These are phyloP conservation scores for Herpailurus yagouaroundi DNA, from an alignment of 2,113 vertebrate genomes.

Conservation along the genomic window DNA sequence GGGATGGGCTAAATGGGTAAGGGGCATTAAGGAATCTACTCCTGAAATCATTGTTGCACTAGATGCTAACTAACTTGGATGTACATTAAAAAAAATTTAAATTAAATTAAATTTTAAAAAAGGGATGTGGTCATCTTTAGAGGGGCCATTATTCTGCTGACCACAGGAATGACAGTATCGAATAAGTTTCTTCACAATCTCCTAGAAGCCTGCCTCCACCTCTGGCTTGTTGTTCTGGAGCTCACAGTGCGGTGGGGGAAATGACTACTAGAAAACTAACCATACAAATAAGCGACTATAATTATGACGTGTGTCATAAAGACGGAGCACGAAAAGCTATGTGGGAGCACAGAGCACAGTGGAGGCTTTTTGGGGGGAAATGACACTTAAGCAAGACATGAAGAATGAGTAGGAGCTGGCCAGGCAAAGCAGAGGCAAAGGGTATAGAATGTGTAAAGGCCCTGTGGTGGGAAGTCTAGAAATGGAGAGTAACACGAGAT, in stretches of 20 bases:
- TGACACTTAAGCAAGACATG: not conserved
- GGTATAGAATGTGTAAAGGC: not conserved
- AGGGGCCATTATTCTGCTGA: not conserved
- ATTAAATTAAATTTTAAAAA: too few species aligned
- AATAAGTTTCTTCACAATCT: not conserved
- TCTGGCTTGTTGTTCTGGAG: not conserved
- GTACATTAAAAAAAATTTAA: too few species aligned
- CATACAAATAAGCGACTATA: not conserved
- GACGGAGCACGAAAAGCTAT: not conserved
- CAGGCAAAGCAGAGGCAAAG: not conserved
- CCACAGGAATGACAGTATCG: not conserved
- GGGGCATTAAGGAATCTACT: too few species aligned
- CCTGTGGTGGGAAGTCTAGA: not conserved
- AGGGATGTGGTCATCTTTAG: not conserved
- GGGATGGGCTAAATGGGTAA: too few species aligned
- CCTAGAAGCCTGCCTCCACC: not conserved
- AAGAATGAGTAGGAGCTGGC: not conserved
- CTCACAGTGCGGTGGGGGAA: not conserved
- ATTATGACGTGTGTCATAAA: not conserved
- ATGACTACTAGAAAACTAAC: not conserved
- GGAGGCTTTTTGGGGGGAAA: not conserved
- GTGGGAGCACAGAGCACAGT: too few species aligned
- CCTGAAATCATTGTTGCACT: too few species aligned
- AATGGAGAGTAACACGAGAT: not conserved
- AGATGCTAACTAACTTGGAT: too few species aligned